Conservation (phyloP, 2,113 vertebrate species). For the Chelonoidis abingdonii region DNA sequence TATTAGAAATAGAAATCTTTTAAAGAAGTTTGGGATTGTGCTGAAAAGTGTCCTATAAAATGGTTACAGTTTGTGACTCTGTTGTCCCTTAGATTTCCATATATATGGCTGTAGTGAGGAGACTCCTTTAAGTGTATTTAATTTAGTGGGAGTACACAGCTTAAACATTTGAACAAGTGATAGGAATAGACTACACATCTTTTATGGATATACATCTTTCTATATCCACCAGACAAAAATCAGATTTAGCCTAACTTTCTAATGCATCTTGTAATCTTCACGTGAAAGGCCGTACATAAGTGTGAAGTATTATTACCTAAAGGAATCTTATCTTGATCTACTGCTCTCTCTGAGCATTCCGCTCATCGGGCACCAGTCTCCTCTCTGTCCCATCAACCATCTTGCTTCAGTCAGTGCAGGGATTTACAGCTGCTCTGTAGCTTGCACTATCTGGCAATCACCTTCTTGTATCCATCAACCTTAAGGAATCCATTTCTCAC, state of each 20-base stretch:
- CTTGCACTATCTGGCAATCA: not conserved
- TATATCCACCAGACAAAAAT: not conserved
- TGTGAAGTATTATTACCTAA: not conserved
- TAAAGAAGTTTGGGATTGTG: not conserved
- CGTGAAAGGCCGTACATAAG: not conserved
- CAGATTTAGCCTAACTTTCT: not conserved
- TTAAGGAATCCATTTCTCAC: not conserved
- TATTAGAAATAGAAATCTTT: not conserved
- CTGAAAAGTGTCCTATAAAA: not conserved
- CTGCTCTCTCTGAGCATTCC: not conserved
- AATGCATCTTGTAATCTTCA: slow-evolving; percentile 3
- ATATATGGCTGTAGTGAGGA: not conserved
- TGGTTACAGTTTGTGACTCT: not conserved
- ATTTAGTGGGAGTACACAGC: not conserved
- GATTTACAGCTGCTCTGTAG: not conserved
- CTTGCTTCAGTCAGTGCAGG: not conserved
- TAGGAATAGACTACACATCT: not conserved
- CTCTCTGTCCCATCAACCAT: not conserved
- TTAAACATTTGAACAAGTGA: not conserved
- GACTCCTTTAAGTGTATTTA: slow-evolving; percentile 12
- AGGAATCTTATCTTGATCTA: not conserved
- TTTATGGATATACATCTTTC: not conserved
- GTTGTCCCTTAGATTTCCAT: not conserved
- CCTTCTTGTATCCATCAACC: not conserved
- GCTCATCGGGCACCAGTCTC: not conserved